Conservation (phyloP, 2,113 vertebrate species). For the Atherinomorus stipes region DNA sequence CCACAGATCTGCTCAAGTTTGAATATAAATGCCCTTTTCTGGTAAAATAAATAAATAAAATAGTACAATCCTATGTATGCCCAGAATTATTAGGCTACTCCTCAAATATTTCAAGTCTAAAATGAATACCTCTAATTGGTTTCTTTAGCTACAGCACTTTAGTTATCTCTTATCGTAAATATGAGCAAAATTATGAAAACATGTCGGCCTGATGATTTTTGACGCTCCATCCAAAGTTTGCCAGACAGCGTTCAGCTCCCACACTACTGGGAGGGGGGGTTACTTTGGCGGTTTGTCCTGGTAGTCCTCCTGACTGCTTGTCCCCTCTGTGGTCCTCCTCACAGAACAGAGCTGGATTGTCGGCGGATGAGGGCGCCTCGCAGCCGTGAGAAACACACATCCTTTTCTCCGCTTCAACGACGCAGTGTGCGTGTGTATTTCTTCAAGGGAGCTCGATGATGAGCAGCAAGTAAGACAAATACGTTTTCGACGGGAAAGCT, state of each 20-base stretch:
- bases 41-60: too few relatives aligned
- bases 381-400: conserved; percentile 55
- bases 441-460: conserved; percentile 36
- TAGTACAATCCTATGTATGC: too few relatives aligned
- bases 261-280: neutral
- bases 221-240: too few relatives aligned
- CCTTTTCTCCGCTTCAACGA: conserved; percentile 25
- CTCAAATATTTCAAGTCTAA: neutral
- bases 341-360: conserved; percentile 45
- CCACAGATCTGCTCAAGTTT: too few relatives aligned
- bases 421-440: conserved; percentile 17
- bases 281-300: conserved; percentile 59
- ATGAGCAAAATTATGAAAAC: too few relatives aligned
- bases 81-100: too few relatives aligned
- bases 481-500: neutral
- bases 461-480: conserved; percentile 28
- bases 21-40: too few relatives aligned
- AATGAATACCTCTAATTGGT: neutral
- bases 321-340: conserved; percentile 28
- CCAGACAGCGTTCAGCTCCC: too few relatives aligned
- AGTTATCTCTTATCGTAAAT: too few relatives aligned
- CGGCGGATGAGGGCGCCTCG: conserved; percentile 75
- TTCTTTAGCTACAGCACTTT: too few relatives aligned
- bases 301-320: conserved; percentile 18
- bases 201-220: too few relatives aligned